phyloP scores from a whole-genome alignment of 2,797 vertebrate species.

The Cryptoprocta ferox region DNA sequence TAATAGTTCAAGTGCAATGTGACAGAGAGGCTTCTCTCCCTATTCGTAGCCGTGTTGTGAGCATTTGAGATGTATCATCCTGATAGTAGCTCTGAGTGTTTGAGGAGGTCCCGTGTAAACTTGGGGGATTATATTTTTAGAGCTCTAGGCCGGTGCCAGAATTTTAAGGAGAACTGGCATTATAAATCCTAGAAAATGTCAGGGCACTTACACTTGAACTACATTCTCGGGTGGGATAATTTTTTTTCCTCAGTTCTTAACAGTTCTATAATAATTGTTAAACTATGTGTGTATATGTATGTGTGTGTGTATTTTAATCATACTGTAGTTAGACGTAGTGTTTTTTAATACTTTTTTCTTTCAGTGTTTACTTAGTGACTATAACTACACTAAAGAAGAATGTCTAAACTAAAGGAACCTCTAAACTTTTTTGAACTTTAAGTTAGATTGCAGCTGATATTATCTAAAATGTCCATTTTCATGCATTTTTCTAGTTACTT shows the following conservation, averaged over 20 bases:
- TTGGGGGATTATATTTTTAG: background rate
- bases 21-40: background rate
- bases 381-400: background rate
- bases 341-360: background rate
- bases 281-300: background rate
- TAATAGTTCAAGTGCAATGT: background rate
- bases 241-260: background rate
- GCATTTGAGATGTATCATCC: background rate
- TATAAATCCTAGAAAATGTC: background rate
- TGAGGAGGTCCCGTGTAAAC: background rate
- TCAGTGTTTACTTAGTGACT: background rate
- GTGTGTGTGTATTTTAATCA: background rate
- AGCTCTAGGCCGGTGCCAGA: background rate
- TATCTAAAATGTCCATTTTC: slow-evolving; percentile 3
- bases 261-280: background rate
- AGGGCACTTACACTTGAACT: background rate
- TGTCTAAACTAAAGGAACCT: background rate
- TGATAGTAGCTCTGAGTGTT: background rate
- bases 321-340: background rate
- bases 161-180: background rate
- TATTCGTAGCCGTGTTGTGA: background rate
- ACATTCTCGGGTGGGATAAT: background rate
- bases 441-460: background rate
- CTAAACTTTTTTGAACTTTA: background rate
- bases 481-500: background rate